A percentile compares a stretch with the other conserved stretches of the same genome.
Evolutionary conservation across 2,888 invertebrate genomes (phyloP).

Genomic region (Callinectes sapidus): DNA sequence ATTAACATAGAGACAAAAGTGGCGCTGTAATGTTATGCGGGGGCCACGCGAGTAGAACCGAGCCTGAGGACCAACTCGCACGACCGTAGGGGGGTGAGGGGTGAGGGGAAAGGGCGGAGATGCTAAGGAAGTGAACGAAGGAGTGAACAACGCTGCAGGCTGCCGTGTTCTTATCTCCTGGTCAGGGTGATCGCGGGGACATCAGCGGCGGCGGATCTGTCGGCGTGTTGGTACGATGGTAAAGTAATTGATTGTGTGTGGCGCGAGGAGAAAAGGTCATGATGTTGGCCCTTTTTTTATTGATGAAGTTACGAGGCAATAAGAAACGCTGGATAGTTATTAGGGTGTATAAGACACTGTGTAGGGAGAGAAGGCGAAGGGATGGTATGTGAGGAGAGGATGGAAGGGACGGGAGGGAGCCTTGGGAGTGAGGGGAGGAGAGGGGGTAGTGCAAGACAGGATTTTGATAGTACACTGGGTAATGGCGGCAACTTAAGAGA

Average conservation of each 20-base stretch:
- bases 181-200: not conserved
- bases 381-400: not conserved
- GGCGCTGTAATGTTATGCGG: constrained; percentile 52
- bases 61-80: not conserved
- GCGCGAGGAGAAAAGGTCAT: not conserved
- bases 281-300: constrained; percentile 2
- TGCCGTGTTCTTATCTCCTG: not conserved
- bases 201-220: not conserved
- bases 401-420: not conserved
- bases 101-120: constrained; percentile 23
- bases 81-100: constrained; percentile 16
- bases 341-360: constrained; percentile 19
- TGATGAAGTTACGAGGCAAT: constrained; percentile 24
- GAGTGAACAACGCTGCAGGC: not conserved
- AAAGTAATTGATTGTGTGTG: constrained; percentile 3
- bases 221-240: not conserved
- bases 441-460: not conserved
- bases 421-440: not conserved
- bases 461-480: not conserved
- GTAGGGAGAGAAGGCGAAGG: not conserved
- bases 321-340: not conserved
- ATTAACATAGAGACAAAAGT: constrained; percentile 64
- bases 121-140: not conserved
- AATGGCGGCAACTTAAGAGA: not conserved
- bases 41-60: constrained; percentile 31